Evolutionary conservation across 2,888 invertebrate genomes (phyloP).

Genomic region (Drosophila meridiana): DNA sequence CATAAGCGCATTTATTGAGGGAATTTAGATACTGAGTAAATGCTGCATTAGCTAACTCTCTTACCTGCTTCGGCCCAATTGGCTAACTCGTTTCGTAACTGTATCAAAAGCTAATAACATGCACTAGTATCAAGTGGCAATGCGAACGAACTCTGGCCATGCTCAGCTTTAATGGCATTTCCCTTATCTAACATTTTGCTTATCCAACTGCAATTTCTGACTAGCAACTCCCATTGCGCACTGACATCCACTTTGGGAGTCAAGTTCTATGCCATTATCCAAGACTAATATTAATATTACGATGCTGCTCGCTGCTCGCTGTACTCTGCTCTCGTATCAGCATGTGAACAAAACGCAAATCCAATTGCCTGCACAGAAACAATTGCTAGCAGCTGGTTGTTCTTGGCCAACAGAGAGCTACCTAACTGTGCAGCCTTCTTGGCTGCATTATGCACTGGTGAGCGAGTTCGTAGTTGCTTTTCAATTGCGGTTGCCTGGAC

Average conservation of each 20-base stretch:
- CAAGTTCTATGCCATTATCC: slow-evolving; percentile 28
- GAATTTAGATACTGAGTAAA: neutral
- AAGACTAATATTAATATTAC: slow-evolving; percentile 43
- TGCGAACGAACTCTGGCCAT: neutral
- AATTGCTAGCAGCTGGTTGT: slow-evolving; percentile 31
- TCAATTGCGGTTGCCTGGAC: slow-evolving; percentile 44
- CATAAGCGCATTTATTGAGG: neutral
- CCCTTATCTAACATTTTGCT: slow-evolving; percentile 17
- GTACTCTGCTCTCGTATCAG: slow-evolving; percentile 11
- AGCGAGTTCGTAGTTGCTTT: slow-evolving; percentile 29
- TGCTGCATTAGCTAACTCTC: neutral
- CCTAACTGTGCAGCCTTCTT: neutral
- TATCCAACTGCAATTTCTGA: slow-evolving; percentile 8
- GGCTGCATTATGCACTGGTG: slow-evolving; percentile 9
- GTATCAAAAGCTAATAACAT: slow-evolving; percentile 7
- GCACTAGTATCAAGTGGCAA: neutral
- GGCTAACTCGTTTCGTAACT: neutral
- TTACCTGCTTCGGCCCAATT: neutral
- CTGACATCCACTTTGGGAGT: slow-evolving; percentile 18
- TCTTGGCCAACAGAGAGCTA: slow-evolving; percentile 17
- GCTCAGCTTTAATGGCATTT: slow-evolving; percentile 15
- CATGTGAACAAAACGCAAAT: slow-evolving; percentile 36
- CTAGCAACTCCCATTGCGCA: slow-evolving; percentile 18
- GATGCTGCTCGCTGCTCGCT: neutral
- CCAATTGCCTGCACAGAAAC: slow-evolving; percentile 34